A percentile compares a stretch with the other conserved stretches of the same genome.
Conservation (phyloP, 2,888 invertebrate genomes). For the Chloroclystis v-ata region DNA sequence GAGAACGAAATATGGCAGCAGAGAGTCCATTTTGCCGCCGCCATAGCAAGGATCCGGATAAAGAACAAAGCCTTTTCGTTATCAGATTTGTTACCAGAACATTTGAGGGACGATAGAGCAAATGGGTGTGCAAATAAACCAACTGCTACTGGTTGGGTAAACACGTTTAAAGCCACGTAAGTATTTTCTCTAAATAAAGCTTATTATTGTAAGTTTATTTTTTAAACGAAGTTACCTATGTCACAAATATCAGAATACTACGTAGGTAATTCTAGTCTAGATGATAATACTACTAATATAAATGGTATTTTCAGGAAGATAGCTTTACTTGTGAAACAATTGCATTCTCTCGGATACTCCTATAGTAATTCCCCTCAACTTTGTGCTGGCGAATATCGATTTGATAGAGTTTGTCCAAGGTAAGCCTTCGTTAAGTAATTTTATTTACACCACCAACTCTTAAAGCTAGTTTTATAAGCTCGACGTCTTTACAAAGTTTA, state of each 20-base stretch:
- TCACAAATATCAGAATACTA: too few relatives aligned
- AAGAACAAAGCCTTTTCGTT: constrained; percentile 84
- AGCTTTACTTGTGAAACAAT: constrained; percentile 60
- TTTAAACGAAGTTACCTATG: too few relatives aligned
- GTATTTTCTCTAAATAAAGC: constrained; percentile 23
- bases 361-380: constrained; percentile 64
- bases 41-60: constrained; percentile 86
- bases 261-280: too few relatives aligned
- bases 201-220: too few relatives aligned
- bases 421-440: constrained; percentile 26
- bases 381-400: constrained; percentile 71
- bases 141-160: constrained; percentile 88
- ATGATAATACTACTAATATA: too few relatives aligned
- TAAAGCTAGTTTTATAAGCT: too few relatives aligned
- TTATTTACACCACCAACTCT: too few relatives aligned
- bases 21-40: constrained; percentile 84
- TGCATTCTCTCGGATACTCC: constrained; percentile 63
- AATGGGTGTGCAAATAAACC: constrained; percentile 75
- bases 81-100: constrained; percentile 83
- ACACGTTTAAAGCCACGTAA: constrained; percentile 83
- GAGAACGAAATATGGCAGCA: constrained; percentile 81
- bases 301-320: constrained; percentile 63
- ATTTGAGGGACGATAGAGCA: constrained; percentile 84
- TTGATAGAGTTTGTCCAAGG: constrained; percentile 80
- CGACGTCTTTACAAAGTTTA: too few relatives aligned